Evolutionary conservation across 2,888 invertebrate genomes (phyloP).

Genomic region (Drosophila pegasa): DNA sequence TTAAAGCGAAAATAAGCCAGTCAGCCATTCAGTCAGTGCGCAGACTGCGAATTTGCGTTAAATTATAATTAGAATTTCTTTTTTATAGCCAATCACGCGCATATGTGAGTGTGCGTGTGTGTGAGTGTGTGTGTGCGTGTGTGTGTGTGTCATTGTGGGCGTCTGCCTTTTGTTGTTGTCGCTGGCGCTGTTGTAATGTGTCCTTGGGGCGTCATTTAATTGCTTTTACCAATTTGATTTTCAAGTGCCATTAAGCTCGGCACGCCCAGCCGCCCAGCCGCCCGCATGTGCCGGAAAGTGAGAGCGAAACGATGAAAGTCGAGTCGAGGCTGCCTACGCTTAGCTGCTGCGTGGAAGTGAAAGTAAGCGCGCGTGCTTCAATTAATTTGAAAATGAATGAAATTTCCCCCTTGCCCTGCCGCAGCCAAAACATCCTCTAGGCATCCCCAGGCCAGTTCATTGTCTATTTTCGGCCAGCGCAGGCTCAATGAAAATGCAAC

Average conservation of each 20-base stretch:
- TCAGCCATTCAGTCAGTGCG: constrained; percentile 42
- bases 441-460: constrained; percentile 29
- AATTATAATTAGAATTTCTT: constrained; percentile 82
- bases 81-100: constrained; percentile 78
- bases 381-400: constrained; percentile 82
- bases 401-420: constrained; percentile 24
- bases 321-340: constrained; percentile 24
- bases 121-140: constrained; percentile 30
- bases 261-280: constrained; percentile 46
- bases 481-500: constrained; percentile 72
- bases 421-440: not conserved
- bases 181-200: constrained; percentile 80
- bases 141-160: constrained; percentile 32
- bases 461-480: constrained; percentile 70
- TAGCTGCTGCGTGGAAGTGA: constrained; percentile 63
- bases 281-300: constrained; percentile 71
- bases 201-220: constrained; percentile 85
- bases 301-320: constrained; percentile 58
- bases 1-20: constrained; percentile 70
- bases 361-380: constrained; percentile 81
- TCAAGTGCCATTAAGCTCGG: constrained; percentile 83
- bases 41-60: constrained; percentile 77
- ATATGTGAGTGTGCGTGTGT: constrained; percentile 40
- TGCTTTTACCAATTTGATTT: constrained; percentile 84
- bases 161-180: constrained; percentile 46